Evolutionary conservation across 2,888 invertebrate genomes (phyloP), one percentile per base, ranked within the genome.

Genomic region (Drosophila subsilvestris): DNA sequence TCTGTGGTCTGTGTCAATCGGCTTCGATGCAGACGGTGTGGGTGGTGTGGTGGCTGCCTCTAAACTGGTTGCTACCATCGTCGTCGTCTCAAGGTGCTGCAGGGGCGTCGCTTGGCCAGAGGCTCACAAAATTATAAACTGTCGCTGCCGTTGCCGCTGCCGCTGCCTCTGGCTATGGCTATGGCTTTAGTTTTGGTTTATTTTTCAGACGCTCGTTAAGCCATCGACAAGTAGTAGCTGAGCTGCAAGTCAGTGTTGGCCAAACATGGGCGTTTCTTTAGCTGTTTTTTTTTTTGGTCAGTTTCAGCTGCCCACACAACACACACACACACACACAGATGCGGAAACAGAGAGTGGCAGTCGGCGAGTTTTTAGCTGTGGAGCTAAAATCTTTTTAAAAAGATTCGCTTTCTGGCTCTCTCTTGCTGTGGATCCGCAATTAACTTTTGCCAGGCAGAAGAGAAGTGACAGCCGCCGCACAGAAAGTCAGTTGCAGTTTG

Each of bases 331-430:
- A 43, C 14, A 49, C 20, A 54, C 14, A 57, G 14, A 44, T 59
- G 61, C 61, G 43, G 37, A 14, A 37, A n/a, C 37, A 37, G 37
- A 37, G 14, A 37, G 37, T 37, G 37, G 37, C 37, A 7, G 27
- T 25, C 5, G 6, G 25, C 25, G 25, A 5, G 25, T 25, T 60
- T 67, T 61, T 67, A 47, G 49, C 58, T 51, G 62, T 18, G 22
- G 20, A 37, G 69, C 63, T 25, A 25, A 25, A 65, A 62, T 78
- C 45, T 70, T 61, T 61, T 70, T 54, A 72, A 76, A 76, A 78
- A 79, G 72, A 82, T 80, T 83, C 79, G 75, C 80, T 81, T 81
- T 80, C 76, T 76, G 63, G 65, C 65, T 62, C 49, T 68, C 61
- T 54, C 68, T 76, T 47, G 47, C 48, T n/a, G 25, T 54, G 18